Base-by-base conservation (phyloP, 2,888 invertebrate species). In the Monochamus alternatus region DNA sequence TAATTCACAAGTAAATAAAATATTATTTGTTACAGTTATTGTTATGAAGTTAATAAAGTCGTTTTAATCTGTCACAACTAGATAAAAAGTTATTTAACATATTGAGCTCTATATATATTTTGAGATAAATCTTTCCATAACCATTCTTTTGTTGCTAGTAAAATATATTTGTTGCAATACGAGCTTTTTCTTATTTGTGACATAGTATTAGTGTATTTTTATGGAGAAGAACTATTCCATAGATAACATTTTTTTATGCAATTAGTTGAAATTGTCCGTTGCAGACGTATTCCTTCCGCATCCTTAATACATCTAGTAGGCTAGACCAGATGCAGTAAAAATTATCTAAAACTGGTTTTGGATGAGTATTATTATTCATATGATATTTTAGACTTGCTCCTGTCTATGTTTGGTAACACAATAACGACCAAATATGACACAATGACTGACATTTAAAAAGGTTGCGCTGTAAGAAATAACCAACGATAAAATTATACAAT, bases 371-470 rank as follows among this genome's bases (percentile, higher is more conserved):
- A 75, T 75, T 78, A 75, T 75, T 59, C 76, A 75, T 78, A 70
- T 73, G 73, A 78, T 80, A 79, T 76, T 78, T 77, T 76, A 78
- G 59, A 73, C 75, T 77, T 74, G 70, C 73, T 77, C 76, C 78
- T 76, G 76, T 62, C 77, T 75, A 71, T 77, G 78, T 81, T 73
- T 80, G 79, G 81, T 77, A 80, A 78, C 71, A 64, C 67, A 72
- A 74, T 78, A 80, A 80, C 77, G 74, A 77, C 69, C 74, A 47
- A 59, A 77, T 38, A 75, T 78, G 81, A 80, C 82, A 82, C 74
- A 82, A 79, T 82, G 78, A 81, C 82, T 81, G 80, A 81, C 79
- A 81, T 81, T 82, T 79, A 66, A 75, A 74, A 73, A 73, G 67
- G 67, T 76, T 74, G 55, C 66, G 55, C 66, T 66, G 75, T 70